Evolutionary conservation across 2,888 invertebrate species (phyloP).

Genomic region (Brachypalpus laphriformis): DNA sequence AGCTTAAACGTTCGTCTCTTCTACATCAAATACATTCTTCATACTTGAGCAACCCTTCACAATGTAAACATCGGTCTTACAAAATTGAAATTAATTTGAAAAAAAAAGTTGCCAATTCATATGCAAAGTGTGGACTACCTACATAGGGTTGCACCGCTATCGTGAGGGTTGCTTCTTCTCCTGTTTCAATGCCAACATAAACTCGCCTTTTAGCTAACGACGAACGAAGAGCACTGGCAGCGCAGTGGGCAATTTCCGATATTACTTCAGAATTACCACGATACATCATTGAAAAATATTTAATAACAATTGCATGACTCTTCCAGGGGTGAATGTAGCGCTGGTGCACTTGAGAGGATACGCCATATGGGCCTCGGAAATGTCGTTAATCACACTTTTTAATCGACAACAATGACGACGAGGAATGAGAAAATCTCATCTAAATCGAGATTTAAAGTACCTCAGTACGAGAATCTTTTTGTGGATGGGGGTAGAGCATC

Average conservation of each 20-base stretch:
- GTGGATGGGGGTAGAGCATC: constrained; percentile 36
- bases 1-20: constrained; percentile 64
- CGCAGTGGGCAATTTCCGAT: constrained; percentile 71
- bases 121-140: constrained; percentile 61
- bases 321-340: constrained; percentile 11
- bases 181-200: constrained; percentile 2
- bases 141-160: constrained; percentile 14
- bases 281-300: constrained; percentile 66
- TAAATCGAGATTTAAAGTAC: constrained; percentile 69
- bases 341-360: constrained; percentile 41
- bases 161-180: not conserved
- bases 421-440: constrained; percentile 64
- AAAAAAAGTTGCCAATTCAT: constrained; percentile 66
- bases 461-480: constrained; percentile 14
- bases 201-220: constrained; percentile 50
- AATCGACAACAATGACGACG: constrained; percentile 50
- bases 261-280: constrained; percentile 69
- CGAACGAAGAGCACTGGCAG: constrained; percentile 4
- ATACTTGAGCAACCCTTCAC: constrained; percentile 63
- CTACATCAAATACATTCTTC: constrained; percentile 54
- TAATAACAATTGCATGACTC: constrained; percentile 59
- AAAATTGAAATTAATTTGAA: constrained; percentile 74
- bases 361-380: constrained; percentile 69
- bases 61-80: constrained; percentile 70
- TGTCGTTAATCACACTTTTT: constrained; percentile 74